Percentiles rank a stretch among this genome's conserved stretches.
phyloP scores from a whole-genome alignment of 1,140 invertebrate species.

The Drosophila aff. region DNA sequence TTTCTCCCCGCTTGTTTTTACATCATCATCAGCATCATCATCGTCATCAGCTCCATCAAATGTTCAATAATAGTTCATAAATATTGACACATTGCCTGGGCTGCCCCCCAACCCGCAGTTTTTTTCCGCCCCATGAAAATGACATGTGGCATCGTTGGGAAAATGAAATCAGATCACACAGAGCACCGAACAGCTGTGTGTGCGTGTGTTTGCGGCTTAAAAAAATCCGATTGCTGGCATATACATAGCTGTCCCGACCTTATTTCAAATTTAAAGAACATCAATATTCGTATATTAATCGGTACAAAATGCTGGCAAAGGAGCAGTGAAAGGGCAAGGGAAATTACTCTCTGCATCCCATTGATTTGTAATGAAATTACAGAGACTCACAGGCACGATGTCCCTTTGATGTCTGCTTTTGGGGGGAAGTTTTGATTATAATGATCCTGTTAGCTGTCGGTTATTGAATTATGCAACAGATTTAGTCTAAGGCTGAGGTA shows the following conservation, averaged over 20 bases:
- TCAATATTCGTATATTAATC: constrained; percentile 28
- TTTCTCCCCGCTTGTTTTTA: not conserved
- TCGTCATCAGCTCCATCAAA: constrained; percentile 29
- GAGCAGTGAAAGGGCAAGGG: not conserved
- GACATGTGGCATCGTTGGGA: constrained; percentile 39
- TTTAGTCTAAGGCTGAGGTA: not conserved
- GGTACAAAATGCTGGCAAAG: not conserved
- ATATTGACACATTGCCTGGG: constrained; percentile 39
- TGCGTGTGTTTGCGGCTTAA: constrained; percentile 12
- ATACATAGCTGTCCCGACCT: not conserved
- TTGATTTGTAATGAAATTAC: constrained; percentile 37
- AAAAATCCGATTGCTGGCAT: constrained; percentile 28
- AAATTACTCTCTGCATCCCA: constrained; percentile 1
- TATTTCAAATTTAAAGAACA: constrained; percentile 31
- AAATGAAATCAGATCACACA: constrained; percentile 59
- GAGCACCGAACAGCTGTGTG: not conserved
- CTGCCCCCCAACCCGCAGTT: not conserved
- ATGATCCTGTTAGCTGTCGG: constrained; percentile 12
- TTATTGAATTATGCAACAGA: constrained; percentile 10
- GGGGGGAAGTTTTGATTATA: not conserved
- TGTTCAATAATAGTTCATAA: constrained; percentile 48
- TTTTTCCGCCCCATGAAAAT: constrained; percentile 14
- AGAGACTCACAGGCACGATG: not conserved
- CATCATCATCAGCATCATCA: constrained; percentile 15
- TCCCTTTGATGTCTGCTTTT: constrained; percentile 10